These are phyloP conservation scores for Scelioninae gen. 1 DNA, from an alignment of 2,888 invertebrate species.

Conservation along the genomic window DNA sequence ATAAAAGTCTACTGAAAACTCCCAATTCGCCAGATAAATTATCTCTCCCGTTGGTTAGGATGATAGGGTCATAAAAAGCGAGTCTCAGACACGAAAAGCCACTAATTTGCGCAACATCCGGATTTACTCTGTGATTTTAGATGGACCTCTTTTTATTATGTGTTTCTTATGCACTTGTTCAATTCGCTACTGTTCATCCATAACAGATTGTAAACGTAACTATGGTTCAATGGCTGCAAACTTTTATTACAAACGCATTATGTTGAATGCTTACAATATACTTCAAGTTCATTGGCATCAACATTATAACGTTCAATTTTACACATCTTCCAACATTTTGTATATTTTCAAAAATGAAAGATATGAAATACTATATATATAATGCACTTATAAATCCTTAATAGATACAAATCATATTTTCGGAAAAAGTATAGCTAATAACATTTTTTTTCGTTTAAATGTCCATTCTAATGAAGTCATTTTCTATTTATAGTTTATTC, in stretches of 20 bases:
- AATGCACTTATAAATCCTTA: too few species aligned
- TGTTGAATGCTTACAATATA: slow-evolving; percentile 65
- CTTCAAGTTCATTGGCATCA: slow-evolving; percentile 77
- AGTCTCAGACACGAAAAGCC: slow-evolving; percentile 51
- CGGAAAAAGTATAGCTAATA: too few species aligned
- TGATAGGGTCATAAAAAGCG: slow-evolving; percentile 43
- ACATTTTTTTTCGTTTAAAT: too few species aligned
- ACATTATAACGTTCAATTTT: slow-evolving; percentile 14
- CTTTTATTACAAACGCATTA: slow-evolving; percentile 72
- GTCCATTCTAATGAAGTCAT: too few species aligned
- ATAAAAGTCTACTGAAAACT: not conserved
- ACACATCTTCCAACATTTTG: too few species aligned
- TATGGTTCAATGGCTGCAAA: slow-evolving; percentile 69
- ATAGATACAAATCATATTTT: too few species aligned
- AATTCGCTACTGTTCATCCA: slow-evolving; percentile 80
- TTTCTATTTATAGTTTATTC: too few species aligned
- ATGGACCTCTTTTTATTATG: slow-evolving; percentile 69
- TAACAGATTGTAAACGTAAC: slow-evolving; percentile 75
- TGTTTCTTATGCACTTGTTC: slow-evolving; percentile 72
- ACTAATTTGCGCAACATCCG: slow-evolving; percentile 59
- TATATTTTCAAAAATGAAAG: too few species aligned
- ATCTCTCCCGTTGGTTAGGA: slow-evolving; percentile 36
- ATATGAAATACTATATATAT: too few species aligned
- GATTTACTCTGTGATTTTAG: slow-evolving; percentile 49
- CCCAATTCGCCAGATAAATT: slow-evolving; percentile 49